A percentile compares a stretch with the other conserved stretches of the same genome.
phyloP scores from a whole-genome alignment of 2,888 invertebrate species.

The Drosophila neonasuta region DNA sequence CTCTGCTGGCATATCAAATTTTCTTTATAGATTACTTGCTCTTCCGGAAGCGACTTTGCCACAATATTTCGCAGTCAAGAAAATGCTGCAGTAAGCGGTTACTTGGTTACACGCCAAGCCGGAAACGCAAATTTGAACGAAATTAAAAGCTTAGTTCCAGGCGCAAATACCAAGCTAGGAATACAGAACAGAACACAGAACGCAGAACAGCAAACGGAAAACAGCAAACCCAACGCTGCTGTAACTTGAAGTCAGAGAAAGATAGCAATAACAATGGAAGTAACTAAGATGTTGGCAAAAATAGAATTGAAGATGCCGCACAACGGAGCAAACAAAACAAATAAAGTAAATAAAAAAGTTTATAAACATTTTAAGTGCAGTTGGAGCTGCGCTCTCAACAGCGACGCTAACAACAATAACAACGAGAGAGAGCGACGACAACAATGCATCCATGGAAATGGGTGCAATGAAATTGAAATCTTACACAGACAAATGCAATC shows the following conservation, averaged over 20 bases:
- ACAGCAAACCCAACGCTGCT: background rate
- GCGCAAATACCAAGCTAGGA: constrained; percentile 27
- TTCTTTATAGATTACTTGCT: constrained; percentile 4
- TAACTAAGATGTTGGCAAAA: constrained; percentile 48
- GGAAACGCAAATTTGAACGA: constrained; percentile 52
- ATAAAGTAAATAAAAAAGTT: constrained; percentile 59
- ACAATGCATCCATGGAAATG: constrained; percentile 52
- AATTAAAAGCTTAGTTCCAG: constrained; percentile 47
- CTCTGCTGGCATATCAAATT: background rate
- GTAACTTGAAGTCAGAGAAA: constrained; percentile 25
- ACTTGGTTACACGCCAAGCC: constrained; percentile 42
- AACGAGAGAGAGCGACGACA: background rate
- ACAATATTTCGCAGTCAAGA: constrained; percentile 16
- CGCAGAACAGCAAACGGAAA: background rate
- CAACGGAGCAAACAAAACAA: constrained; percentile 46
- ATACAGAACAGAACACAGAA: constrained; percentile 7
- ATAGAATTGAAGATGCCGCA: constrained; percentile 49
- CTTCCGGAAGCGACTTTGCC: constrained; percentile 7
- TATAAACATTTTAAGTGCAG: constrained; percentile 73
- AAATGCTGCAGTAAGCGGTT: constrained; percentile 40
- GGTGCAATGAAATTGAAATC: constrained; percentile 69
- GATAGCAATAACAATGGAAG: constrained; percentile 18
- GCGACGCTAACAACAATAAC: constrained; percentile 9
- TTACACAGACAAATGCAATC: constrained; percentile 46
- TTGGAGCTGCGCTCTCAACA: constrained; percentile 37